Base-by-base conservation (phyloP, 2,888 invertebrate genomes). In the Heliconius cydno region DNA sequence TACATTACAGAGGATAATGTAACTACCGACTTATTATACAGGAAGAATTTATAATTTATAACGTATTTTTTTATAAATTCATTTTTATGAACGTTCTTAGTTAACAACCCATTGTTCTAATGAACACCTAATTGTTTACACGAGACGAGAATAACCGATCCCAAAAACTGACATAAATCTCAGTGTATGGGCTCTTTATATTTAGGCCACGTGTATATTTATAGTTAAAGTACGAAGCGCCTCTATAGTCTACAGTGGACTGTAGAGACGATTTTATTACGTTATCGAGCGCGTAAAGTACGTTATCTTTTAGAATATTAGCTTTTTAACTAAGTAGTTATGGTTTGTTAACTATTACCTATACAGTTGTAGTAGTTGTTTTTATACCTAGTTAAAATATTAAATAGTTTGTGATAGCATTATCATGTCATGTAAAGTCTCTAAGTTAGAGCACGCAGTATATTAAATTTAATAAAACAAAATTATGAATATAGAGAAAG, bases 161-260 rank as follows among this genome's bases (percentile, higher is more conserved):
- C 82, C 81, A 77, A 83, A 83, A 81, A 81, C 82, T 82, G 77
- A 84, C 83, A 83, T 83, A 84, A 84, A 83, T 84, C 84, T 81
- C 76, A 83, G 82, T 81, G 80, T 83, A 82, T 82, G 84, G 84
- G 84, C 82, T 82, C 83, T 87, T 87, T 87, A 88, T 85, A 87
- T 86, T 87, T 87, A 86, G 88, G 88, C 87, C 86, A 85, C 85
- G 85, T 66, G 22, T 52, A 25, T 38, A 38, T 65, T 75, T 65
- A 41, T 75, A 75, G 19, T 22, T 75, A 65, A 65, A 41, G 75
- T 30, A 46, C 30, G 13, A 19, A 13, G 38, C 28, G 41, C 12
- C n/a, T 75, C 28, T 41, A 66, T 41, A n/a, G 60, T n/a, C 60
- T n/a, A n/a, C 65, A 12, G 38, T 65, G 19, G n/a, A 73, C 65